phyloP scores from a whole-genome alignment of 2,797 vertebrate genomes.

The Lacerta agilis region DNA sequence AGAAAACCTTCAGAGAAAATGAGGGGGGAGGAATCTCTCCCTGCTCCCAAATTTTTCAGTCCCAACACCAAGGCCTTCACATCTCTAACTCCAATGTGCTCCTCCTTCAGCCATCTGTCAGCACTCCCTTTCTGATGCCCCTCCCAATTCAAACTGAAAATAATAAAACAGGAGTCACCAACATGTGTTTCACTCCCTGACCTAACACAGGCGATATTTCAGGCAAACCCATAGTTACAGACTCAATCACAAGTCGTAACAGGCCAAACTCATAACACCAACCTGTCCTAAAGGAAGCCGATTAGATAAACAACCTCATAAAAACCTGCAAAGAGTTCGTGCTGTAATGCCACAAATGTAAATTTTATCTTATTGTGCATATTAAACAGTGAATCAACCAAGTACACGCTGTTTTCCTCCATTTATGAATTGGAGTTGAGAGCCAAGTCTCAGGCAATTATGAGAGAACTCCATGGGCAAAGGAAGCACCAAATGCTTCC shows the following conservation, averaged over 20 bases:
- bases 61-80: too few relatives aligned
- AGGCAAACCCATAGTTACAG: neutral
- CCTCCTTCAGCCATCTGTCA: neutral
- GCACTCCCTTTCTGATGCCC: neutral
- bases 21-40: too few relatives aligned
- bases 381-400: conserved; percentile 44
- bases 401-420: conserved; percentile 37
- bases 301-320: conserved; percentile 39
- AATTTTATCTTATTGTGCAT: conserved; percentile 16
- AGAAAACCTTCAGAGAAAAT: too few relatives aligned
- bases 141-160: neutral
- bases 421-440: conserved; percentile 34
- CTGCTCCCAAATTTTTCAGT: too few relatives aligned
- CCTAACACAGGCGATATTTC: neutral
- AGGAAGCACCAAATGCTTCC: conserved; percentile 35
- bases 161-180: neutral
- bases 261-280: neutral
- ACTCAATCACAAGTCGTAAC: neutral
- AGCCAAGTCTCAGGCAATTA: conserved; percentile 39
- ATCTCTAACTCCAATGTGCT: neutral
- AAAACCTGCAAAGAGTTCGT: conserved; percentile 19
- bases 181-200: neutral
- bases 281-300: neutral
- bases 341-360: conserved; percentile 44
- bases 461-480: conserved; percentile 1